Percentiles rank a stretch among this genome's conserved stretches.
Evolutionary conservation across 1,140 invertebrate species (phyloP).

Genomic region (Araneus ventricosus): DNA sequence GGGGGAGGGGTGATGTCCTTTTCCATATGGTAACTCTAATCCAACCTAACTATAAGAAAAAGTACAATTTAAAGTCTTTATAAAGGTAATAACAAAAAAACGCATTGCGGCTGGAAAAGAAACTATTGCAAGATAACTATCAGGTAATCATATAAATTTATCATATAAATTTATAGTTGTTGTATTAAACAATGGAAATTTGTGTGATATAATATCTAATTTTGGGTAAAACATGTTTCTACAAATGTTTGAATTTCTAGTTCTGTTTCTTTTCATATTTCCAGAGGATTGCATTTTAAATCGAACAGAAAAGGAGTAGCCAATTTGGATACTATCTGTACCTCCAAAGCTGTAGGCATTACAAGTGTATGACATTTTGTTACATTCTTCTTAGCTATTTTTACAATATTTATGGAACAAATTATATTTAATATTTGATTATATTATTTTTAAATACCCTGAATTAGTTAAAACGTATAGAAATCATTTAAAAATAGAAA

Average conservation of each 20-base stretch:
- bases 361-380: conserved; percentile 10
- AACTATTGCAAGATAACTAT: too few species aligned
- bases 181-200: too few species aligned
- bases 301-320: conserved; percentile 2
- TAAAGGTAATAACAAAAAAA: too few species aligned
- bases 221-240: background rate
- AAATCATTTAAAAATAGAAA: too few species aligned
- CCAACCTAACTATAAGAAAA: too few species aligned
- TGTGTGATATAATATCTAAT: too few species aligned
- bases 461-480: background rate
- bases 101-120: too few species aligned
- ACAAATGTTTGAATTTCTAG: background rate
- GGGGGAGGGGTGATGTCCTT: too few species aligned
- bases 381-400: background rate
- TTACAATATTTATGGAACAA: background rate
- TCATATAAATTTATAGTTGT: too few species aligned
- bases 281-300: conserved; percentile 28
- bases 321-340: conserved; percentile 66
- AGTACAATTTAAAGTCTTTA: too few species aligned
- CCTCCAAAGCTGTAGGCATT: conserved; percentile 42
- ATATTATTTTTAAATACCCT: background rate
- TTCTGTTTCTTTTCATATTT: conserved; percentile 26
- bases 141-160: too few species aligned
- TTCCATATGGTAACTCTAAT: too few species aligned
- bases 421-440: background rate